Conservation (phyloP, 2,797 vertebrate genomes). For the Jordanella pulchra region DNA sequence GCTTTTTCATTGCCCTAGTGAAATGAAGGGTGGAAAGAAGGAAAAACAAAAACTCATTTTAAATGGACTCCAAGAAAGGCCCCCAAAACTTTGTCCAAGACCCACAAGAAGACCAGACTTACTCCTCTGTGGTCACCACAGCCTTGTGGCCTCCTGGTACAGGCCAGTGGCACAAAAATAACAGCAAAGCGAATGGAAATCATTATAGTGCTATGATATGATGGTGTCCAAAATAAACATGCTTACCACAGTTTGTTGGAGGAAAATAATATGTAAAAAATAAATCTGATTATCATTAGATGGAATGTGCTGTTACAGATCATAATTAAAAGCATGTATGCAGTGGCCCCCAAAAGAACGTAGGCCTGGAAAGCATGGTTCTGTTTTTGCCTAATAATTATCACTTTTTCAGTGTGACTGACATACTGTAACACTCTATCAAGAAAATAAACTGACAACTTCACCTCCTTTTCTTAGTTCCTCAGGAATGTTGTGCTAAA, state of each 20-base stretch:
- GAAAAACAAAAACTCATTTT: slow-evolving; percentile 38
- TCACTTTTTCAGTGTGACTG: slow-evolving; percentile 20
- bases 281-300: slow-evolving; percentile 47
- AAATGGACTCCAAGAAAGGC: slow-evolving; percentile 52
- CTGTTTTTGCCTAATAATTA: slow-evolving; percentile 10
- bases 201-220: slow-evolving; percentile 66
- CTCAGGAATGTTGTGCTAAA: slow-evolving; percentile 59
- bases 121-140: slow-evolving; percentile 63
- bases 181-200: slow-evolving; percentile 74
- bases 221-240: slow-evolving; percentile 69
- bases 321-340: background rate
- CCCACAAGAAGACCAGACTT: slow-evolving; percentile 72
- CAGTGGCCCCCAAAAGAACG: background rate
- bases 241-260: slow-evolving; percentile 31
- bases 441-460: slow-evolving; percentile 39
- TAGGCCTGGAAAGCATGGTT: slow-evolving; percentile 3
- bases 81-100: slow-evolving; percentile 61
- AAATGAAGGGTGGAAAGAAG: slow-evolving; percentile 56
- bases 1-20: slow-evolving; percentile 41
- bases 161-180: slow-evolving; percentile 72
- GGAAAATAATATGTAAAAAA: slow-evolving; percentile 54
- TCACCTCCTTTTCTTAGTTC: slow-evolving; percentile 49
- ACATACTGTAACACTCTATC: slow-evolving; percentile 28
- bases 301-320: slow-evolving; percentile 39
- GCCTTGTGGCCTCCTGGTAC: slow-evolving; percentile 67